A percentile compares a stretch with the other conserved stretches of the same genome.
phyloP scores from a whole-genome alignment of 2,888 invertebrate species.

The Sussaba pulchella region DNA sequence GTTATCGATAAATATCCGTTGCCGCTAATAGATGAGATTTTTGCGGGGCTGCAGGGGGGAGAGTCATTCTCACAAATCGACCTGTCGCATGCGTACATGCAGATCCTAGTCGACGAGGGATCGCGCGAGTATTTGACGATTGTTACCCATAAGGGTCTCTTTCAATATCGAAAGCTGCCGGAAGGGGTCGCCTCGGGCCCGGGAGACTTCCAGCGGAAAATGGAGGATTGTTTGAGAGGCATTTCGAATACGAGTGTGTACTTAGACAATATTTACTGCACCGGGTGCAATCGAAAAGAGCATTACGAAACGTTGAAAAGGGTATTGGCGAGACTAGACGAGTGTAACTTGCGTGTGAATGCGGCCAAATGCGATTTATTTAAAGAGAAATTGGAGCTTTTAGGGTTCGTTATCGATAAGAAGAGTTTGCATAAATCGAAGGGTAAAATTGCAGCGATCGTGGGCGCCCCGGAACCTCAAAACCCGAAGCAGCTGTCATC shows the following conservation, averaged over 20 bases:
- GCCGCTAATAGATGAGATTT: slow-evolving; percentile 71
- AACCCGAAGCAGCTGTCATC: slow-evolving; percentile 68
- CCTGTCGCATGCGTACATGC: slow-evolving; percentile 74
- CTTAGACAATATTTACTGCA: slow-evolving; percentile 35
- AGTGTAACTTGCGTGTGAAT: slow-evolving; percentile 14
- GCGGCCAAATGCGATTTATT: slow-evolving; percentile 72
- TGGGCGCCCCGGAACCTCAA: slow-evolving; percentile 64
- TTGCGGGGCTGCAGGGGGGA: slow-evolving; percentile 70
- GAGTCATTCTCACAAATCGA: slow-evolving; percentile 78
- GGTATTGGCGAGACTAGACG: slow-evolving; percentile 1
- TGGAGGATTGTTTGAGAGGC: slow-evolving; percentile 27
- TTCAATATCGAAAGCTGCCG: slow-evolving; percentile 32
- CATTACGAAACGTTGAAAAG: slow-evolving; percentile 15
- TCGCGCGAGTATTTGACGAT: slow-evolving; percentile 26
- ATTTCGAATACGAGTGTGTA: slow-evolving; percentile 19
- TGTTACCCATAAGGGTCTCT: slow-evolving; percentile 36
- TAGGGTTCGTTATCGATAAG: slow-evolving; percentile 71
- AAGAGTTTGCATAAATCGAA: slow-evolving; percentile 68
- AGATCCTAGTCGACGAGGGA: slow-evolving; percentile 15
- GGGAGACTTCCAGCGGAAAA: slow-evolving; percentile 35
- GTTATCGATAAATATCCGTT: slow-evolving; percentile 71
- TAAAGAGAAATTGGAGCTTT: slow-evolving; percentile 67
- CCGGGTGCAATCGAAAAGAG: slow-evolving; percentile 12
- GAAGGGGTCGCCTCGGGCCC: slow-evolving; percentile 53
- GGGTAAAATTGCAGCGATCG: slow-evolving; percentile 68